Base-by-base conservation (phyloP, 2,113 vertebrate species). In the Acinonyx jubatus region DNA sequence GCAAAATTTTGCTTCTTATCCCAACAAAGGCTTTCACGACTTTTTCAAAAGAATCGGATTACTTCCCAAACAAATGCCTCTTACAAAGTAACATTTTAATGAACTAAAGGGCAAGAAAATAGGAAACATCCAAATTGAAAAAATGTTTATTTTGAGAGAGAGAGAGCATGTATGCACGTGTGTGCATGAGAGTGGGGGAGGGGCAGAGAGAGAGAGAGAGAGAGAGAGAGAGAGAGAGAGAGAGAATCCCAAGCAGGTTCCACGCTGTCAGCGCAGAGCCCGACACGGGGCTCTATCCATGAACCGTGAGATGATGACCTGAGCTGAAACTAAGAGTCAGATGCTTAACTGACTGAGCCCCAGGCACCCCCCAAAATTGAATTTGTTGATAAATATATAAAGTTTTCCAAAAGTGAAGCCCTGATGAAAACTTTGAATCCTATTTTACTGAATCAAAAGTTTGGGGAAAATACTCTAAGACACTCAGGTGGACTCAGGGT, bases 61-160 rank as follows among this genome's bases (percentile, higher is more conserved):
- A 73, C 94, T 97, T 93, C 86, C 52, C 78, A 84, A 96, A 94
- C 48, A 96, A 97, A 86, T 78, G 83, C 87, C 89, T 96, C 68
- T 87, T 92, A 88, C 61, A 83, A 93, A 97, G 89, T 91, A 91
- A 96, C 66, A 91, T 41, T 93, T 94, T 96, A 91, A 98, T 96
- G 95, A 97, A 88, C 88, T 94, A 97, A 97, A 98, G 81, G 85
- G 68, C 36, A 97, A 94, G 89, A 97, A 95, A 98, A 96, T 94
- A 98, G 97, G 95, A 97, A 98, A 94, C 94, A 97, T 91, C 82
- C 82, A 95, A 96, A 89, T 87, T 90, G 78, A 97, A 96, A 78
- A 61, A 23, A 23, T 23, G 4, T 61, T 61, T 61, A 61, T 61
- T 61, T 61, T 61, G 57, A 61, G 55, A 57, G 55, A 45, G 7